Evolutionary conservation across 2,113 vertebrate genomes (phyloP).

Genomic region (Dipodomys spectabilis): DNA sequence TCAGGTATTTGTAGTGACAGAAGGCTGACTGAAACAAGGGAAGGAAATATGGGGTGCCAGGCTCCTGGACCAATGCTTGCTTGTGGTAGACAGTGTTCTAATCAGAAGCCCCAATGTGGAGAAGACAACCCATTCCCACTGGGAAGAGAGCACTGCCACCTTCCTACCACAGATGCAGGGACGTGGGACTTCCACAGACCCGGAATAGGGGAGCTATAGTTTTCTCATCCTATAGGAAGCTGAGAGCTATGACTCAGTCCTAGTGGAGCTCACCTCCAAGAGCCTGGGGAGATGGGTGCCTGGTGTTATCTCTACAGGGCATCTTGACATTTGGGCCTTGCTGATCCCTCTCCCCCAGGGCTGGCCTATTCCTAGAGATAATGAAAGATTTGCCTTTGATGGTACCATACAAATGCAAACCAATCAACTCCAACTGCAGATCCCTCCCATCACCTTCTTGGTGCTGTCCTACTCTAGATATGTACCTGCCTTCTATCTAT

Average conservation of each 20-base stretch:
- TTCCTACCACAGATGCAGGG: not conserved
- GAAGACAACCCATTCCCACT: not conserved
- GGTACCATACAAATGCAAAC: not conserved
- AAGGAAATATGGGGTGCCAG: too few species aligned
- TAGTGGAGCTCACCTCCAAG: not conserved
- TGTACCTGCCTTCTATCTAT: not conserved
- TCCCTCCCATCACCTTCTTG: not conserved
- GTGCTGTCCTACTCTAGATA: too few species aligned
- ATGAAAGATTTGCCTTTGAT: not conserved
- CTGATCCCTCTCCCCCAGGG: not conserved
- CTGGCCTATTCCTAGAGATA: not conserved
- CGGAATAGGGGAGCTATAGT: not conserved
- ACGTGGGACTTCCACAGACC: not conserved
- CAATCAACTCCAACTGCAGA: not conserved
- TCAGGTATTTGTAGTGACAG: too few species aligned
- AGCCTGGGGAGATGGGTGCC: not conserved
- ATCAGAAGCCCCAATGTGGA: too few species aligned
- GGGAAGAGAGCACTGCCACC: too few species aligned
- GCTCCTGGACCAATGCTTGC: too few species aligned
- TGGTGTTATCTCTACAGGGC: not conserved
- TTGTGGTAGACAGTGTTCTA: too few species aligned
- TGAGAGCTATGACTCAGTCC: not conserved
- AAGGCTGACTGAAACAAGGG: too few species aligned
- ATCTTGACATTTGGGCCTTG: not conserved
- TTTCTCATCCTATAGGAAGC: not conserved